Evolutionary conservation across 2,113 vertebrate species (phyloP), one percentile per base, ranked within the genome.

Genomic region (Hiodon tergisus): DNA sequence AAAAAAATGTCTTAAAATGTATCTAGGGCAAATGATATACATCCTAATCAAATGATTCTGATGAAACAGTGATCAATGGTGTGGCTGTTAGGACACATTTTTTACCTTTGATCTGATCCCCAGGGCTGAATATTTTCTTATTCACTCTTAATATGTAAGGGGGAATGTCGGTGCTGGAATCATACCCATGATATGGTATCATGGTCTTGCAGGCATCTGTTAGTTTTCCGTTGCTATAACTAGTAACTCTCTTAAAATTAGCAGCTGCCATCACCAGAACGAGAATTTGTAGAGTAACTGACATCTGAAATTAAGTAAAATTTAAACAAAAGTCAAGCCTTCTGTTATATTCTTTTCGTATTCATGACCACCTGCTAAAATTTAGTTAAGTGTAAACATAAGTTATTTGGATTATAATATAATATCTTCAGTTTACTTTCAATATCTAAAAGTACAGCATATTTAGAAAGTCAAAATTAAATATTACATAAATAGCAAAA

Each of bases 101-200:
- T 6, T 6, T 88, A 96, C 95, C 94, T 92, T 90, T 87, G 75
- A 96, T 85, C 31, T 1, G 83, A 76, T 93, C 90, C 2, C 90
- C 91, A 2, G 92, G 87, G 16, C 71, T 85, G 83, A 95, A 94
- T n/a, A 81, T 81, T 69, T 62, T 78, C 53, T 72, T 85, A 68
- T 91, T 91, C 80, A 90, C 88, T 3, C 84, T 77, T 69, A 95
- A 78, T 16, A 4, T 79, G 79, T 92, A 93, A 0, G 87, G 87
- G 65, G 85, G 11, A 11, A 90, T 82, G 31, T 75, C 60, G 0
- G 71, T 47, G 0, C 84, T 91, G 6, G 93, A 81, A 3, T 61
- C 63, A 52, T 82, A 3, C 0, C 84, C 83, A 58, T 96, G 95
- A 0, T 76, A 11, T 6, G 95, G 94, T 5, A 78, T 5, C 95